phyloP scores from a whole-genome alignment of 2,888 invertebrate genomes.

The Diarsia brunnea region DNA sequence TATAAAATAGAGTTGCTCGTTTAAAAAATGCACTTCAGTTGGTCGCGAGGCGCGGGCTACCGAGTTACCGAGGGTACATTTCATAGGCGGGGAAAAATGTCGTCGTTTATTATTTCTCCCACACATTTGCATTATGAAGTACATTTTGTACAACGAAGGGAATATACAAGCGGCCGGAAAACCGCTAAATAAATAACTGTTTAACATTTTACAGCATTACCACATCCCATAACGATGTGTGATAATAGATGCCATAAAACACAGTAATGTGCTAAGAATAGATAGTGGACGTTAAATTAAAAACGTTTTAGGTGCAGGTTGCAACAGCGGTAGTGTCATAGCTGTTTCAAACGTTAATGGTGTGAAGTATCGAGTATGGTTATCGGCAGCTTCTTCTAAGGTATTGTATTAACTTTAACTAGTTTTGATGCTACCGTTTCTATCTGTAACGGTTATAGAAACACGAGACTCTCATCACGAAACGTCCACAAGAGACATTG shows the following conservation, averaged over 20 bases:
- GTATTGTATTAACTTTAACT: constrained; percentile 12
- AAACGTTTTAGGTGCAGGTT: constrained; percentile 46
- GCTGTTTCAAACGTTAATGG: constrained; percentile 37
- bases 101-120: constrained; percentile 77
- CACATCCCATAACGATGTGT: constrained; percentile 83
- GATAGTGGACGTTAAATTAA: constrained; percentile 51
- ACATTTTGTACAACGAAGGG: constrained; percentile 50
- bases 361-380: constrained; percentile 40
- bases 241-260: constrained; percentile 78
- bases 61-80: constrained; percentile 58
- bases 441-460: constrained; percentile 2
- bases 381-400: constrained; percentile 31
- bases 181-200: constrained; percentile 85
- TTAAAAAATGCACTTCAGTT: constrained; percentile 75
- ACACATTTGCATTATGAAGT: constrained; percentile 63
- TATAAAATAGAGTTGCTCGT: constrained; percentile 35
- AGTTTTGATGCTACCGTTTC: constrained; percentile 24
- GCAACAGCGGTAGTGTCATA: constrained; percentile 38
- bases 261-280: constrained; percentile 58
- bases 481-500: constrained; percentile 38
- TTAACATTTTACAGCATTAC: constrained; percentile 79
- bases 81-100: constrained; percentile 68
- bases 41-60: constrained; percentile 41
- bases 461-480: constrained; percentile 23
- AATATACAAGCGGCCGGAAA: constrained; percentile 74